Conservation (phyloP, 2,888 invertebrate genomes). For the Melipona beecheii region DNA sequence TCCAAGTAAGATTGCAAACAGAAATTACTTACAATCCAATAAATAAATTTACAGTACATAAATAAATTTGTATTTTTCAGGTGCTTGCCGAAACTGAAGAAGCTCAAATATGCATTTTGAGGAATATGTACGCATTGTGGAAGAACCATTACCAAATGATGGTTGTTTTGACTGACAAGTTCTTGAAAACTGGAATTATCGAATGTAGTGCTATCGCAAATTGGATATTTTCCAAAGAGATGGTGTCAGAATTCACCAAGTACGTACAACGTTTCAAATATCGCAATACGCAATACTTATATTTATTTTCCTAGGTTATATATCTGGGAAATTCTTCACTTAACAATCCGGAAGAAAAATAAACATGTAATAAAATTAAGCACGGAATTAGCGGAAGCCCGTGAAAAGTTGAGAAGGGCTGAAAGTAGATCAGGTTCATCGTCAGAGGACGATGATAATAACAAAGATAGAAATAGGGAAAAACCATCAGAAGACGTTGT, state of each 20-base stretch:
- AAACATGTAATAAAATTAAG: slow-evolving; percentile 95
- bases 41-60: not conserved
- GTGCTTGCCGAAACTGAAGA: slow-evolving; percentile 96
- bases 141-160: slow-evolving; percentile 98
- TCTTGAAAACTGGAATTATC: slow-evolving; percentile 98
- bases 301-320: slow-evolving; percentile 88
- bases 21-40: not conserved
- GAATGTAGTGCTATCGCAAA: slow-evolving; percentile 98
- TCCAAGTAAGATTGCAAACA: slow-evolving; percentile 87
- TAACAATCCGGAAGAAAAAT: slow-evolving; percentile 98
- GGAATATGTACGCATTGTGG: slow-evolving; percentile 98
- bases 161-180: slow-evolving; percentile 97
- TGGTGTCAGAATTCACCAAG: slow-evolving; percentile 95
- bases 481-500: slow-evolving; percentile 93
- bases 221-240: slow-evolving; percentile 98
- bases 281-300: too few relatives aligned
- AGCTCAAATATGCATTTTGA: slow-evolving; percentile 96
- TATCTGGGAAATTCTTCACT: slow-evolving; percentile 98
- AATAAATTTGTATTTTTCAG: slow-evolving; percentile 83
- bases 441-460: slow-evolving; percentile 90
- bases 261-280: slow-evolving; percentile 71
- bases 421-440: slow-evolving; percentile 92
- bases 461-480: slow-evolving; percentile 85
- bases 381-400: slow-evolving; percentile 92
- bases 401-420: slow-evolving; percentile 93